These are phyloP conservation scores for Drosophila tsacasi DNA, from an alignment of 1,140 invertebrate genomes.

Conservation along the genomic window DNA sequence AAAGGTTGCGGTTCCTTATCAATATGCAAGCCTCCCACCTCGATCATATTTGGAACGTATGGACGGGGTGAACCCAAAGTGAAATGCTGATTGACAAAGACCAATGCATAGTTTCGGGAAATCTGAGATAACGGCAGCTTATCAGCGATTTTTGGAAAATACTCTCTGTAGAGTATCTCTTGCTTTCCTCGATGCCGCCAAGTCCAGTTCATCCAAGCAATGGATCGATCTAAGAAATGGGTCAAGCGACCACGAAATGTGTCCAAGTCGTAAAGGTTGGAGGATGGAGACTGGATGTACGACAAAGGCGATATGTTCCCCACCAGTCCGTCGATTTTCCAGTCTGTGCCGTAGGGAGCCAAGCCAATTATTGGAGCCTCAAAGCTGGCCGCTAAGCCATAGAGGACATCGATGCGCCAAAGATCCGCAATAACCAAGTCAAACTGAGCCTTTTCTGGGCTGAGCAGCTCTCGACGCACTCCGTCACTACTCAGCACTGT, in stretches of 20 bases:
- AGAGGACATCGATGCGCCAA: slow-evolving; percentile 14
- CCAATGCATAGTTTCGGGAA: slow-evolving; percentile 53
- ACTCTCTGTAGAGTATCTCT: slow-evolving; percentile 65
- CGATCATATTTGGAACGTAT: slow-evolving; percentile 73
- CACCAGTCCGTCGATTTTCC: slow-evolving; percentile 37
- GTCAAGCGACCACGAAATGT: slow-evolving; percentile 1
- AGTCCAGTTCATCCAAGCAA: slow-evolving; percentile 68
- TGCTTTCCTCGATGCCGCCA: slow-evolving; percentile 64
- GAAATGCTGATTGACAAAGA: slow-evolving; percentile 78
- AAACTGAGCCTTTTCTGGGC: slow-evolving; percentile 7
- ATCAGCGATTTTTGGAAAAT: slow-evolving; percentile 50
- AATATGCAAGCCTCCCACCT: slow-evolving; percentile 87
- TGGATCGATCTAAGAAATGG: slow-evolving; percentile 11
- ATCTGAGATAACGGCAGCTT: slow-evolving; percentile 32
- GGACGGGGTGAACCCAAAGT: slow-evolving; percentile 59
- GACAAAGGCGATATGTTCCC: slow-evolving; percentile 31
- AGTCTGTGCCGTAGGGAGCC: slow-evolving; percentile 32
- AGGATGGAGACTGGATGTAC: slow-evolving; percentile 19
- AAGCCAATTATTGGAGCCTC: slow-evolving; percentile 30
- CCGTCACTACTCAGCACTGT: slow-evolving; percentile 19
- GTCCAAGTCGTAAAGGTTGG: slow-evolving; percentile 1
- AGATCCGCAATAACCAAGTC: slow-evolving; percentile 30
- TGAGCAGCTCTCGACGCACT: slow-evolving; percentile 20
- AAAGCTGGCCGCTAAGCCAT: slow-evolving; percentile 19
- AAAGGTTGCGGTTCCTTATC: slow-evolving; percentile 76